Conservation (phyloP, 2,113 vertebrate species). For the Ptychochromis oligacanthus region DNA sequence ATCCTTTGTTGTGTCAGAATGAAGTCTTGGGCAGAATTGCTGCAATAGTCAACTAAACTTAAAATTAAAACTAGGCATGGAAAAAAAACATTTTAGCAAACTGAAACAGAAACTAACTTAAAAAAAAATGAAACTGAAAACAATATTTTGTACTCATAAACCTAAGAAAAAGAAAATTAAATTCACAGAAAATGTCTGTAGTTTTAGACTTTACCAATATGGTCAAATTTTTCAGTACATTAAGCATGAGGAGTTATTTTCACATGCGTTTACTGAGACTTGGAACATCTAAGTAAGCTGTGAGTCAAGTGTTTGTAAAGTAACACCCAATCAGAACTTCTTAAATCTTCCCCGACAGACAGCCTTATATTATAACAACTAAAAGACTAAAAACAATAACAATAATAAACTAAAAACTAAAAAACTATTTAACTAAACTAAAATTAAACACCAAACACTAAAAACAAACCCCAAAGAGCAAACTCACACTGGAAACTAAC, state of each 20-base stretch:
- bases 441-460: not conserved
- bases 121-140: not conserved
- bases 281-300: not conserved
- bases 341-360: not conserved
- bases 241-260: not conserved
- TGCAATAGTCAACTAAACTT: not conserved
- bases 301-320: not conserved
- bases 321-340: not conserved
- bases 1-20: not conserved
- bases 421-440: too few species aligned
- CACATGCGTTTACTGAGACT: too few species aligned
- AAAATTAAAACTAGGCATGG: not conserved
- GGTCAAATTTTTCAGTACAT: not conserved
- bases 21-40: not conserved
- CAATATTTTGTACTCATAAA: not conserved
- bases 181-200: not conserved
- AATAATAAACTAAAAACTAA: not conserved
- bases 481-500: not conserved
- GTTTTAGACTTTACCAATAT: not conserved
- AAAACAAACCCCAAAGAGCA: not conserved
- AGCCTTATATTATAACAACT: not conserved
- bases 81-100: constrained; percentile 1
- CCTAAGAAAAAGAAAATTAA: not conserved
- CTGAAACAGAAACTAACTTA: not conserved
- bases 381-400: too few species aligned